Base-by-base conservation (phyloP, 2,797 vertebrate genomes). In the Dipus sagitta region DNA sequence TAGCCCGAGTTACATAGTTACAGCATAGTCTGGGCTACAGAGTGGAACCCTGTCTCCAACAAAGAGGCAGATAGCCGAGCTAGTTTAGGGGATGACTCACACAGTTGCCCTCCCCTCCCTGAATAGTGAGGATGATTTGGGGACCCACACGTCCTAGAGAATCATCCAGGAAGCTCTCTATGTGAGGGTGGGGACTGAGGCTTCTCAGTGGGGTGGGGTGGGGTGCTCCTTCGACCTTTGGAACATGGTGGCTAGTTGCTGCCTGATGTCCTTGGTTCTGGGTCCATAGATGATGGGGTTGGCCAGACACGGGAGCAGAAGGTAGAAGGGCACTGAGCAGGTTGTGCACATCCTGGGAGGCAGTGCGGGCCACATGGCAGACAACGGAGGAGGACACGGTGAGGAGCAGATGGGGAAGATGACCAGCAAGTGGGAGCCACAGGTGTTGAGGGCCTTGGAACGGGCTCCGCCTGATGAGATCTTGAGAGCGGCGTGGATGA, bases 361-460 rank as follows among this genome's bases (percentile, higher is more conserved):
- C 65, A 0, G 88, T 47, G 32, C 5, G 84, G 23, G 90, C 95
- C 10, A 87, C 28, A 0, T 21, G 75, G 82, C 92, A 97, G 81
- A 90, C n/a, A 0, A 97, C 76, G 18, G 97, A 97, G 2, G 96
- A 96, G 52, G 96, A 88, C 20, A 97, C 78, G 21, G 94, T 94
- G 26, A 94, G 2, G 79, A 93, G 52, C 96, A 97, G 77, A 96
- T 15, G 0, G 96, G 79, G 26, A 97, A 74, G 67, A 96, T 92
- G 76, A 96, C 93, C 20, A 88, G 52, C 42, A 96, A 86, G 77
- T 96, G 96, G 28, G 97, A 96, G 64, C 96, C 93, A 17, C 96
- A 97, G 21, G 96, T 97, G 74, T 94, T 89, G 4, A 96, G 77
- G 54, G 95, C 95, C 81, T 97, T 97, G 64, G 94, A 64, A 18